These are phyloP conservation scores for Syndactyla subalaris DNA, from an alignment of 2,797 vertebrate species.

Conservation along the genomic window DNA sequence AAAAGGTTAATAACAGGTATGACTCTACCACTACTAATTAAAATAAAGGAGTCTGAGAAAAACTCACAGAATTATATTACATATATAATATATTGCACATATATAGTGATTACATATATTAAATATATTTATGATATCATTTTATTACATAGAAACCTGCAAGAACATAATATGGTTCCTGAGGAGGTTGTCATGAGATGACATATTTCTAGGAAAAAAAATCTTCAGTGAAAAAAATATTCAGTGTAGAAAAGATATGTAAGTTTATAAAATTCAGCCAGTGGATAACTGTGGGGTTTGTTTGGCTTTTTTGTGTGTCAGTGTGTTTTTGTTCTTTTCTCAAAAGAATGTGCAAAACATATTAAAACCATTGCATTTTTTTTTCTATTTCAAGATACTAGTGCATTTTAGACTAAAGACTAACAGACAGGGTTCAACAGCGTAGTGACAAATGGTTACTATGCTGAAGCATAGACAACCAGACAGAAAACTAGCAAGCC, in stretches of 20 bases:
- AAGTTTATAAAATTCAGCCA: background rate
- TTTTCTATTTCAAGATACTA: background rate
- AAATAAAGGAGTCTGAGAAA: background rate
- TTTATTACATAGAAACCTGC: background rate
- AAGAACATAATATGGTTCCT: background rate
- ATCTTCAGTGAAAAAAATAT: background rate
- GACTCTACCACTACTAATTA: background rate
- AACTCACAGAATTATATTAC: background rate
- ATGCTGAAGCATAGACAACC: background rate
- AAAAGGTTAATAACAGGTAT: background rate
- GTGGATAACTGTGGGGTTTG: background rate
- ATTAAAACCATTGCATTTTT: background rate
- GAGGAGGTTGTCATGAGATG: background rate
- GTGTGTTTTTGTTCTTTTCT: background rate
- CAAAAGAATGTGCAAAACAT: background rate
- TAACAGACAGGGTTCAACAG: background rate
- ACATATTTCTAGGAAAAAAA: background rate
- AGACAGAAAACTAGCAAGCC: background rate
- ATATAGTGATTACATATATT: background rate
- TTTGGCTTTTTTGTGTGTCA: too few species aligned
- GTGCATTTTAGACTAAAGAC: background rate
- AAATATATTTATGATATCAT: background rate
- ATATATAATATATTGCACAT: too few species aligned
- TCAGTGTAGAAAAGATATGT: background rate
- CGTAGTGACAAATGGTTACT: background rate